Evolutionary conservation across 2,113 vertebrate genomes (phyloP).

Genomic region (Pluvianellus socialis): DNA sequence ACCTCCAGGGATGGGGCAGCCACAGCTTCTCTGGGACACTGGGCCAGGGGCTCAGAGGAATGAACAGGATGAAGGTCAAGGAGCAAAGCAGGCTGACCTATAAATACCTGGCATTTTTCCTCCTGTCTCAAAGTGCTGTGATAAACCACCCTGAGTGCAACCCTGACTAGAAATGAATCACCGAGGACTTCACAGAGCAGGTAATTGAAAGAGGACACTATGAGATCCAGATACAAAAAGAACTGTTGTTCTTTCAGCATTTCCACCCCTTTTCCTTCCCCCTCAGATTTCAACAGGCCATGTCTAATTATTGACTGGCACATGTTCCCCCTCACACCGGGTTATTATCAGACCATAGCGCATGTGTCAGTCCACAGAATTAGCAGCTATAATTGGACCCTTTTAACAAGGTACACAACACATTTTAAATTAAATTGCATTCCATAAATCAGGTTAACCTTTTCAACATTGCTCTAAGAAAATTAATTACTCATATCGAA

Average conservation of each 20-base stretch:
- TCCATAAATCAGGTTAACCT: constrained; percentile 86
- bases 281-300: constrained; percentile 12
- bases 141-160: neutral
- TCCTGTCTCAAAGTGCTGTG: neutral
- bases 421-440: constrained; percentile 79
- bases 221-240: neutral
- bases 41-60: neutral
- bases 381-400: constrained; percentile 67
- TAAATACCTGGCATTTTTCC: neutral
- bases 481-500: constrained; percentile 84
- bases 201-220: neutral
- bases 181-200: neutral
- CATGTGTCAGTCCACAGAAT: constrained; percentile 57
- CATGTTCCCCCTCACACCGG: neutral
- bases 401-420: constrained; percentile 83
- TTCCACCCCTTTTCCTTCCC: neutral
- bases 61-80: neutral
- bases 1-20: neutral
- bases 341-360: neutral
- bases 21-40: neutral
- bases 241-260: neutral
- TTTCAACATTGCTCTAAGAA: constrained; percentile 78
- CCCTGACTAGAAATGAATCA: neutral
- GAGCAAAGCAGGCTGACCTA: neutral
- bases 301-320: constrained; percentile 11